These are phyloP conservation scores for Ormia ochracea DNA, from an alignment of 2,888 invertebrate species.

Conservation along the genomic window DNA sequence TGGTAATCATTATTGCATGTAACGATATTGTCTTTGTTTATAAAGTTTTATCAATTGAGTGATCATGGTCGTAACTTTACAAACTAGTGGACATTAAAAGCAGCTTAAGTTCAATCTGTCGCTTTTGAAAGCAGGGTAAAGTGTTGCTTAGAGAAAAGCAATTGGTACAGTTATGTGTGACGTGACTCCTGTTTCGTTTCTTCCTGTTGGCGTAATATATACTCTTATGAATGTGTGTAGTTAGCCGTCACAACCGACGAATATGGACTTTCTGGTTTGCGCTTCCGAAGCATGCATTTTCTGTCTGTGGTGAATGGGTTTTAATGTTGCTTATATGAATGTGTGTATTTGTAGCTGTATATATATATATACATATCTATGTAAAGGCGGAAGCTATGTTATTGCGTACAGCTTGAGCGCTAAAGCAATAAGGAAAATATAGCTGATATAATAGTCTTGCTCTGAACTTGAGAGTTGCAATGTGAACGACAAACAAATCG, in stretches of 20 bases:
- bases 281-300: slow-evolving; percentile 34
- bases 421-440: neutral
- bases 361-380: too few species aligned
- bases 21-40: slow-evolving; percentile 29
- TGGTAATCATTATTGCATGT: neutral
- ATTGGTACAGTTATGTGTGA: slow-evolving; percentile 40
- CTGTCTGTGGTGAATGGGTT: slow-evolving; percentile 1
- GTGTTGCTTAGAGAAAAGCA: slow-evolving; percentile 1
- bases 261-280: slow-evolving; percentile 12
- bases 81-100: neutral
- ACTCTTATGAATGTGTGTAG: too few species aligned
- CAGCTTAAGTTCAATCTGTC: neutral
- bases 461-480: neutral
- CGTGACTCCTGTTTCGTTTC: slow-evolving; percentile 5
- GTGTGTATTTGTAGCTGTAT: slow-evolving; percentile 1
- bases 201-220: slow-evolving; percentile 36
- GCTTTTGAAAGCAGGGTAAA: neutral
- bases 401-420: slow-evolving; percentile 4
- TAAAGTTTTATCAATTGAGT: slow-evolving; percentile 45
- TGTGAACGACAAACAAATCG: slow-evolving; percentile 18
- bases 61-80: slow-evolving; percentile 29
- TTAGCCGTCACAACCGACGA: neutral
- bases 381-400: slow-evolving; percentile 40
- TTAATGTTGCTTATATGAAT: too few species aligned
- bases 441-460: neutral